Evolutionary conservation across 2,797 vertebrate species (phyloP), one percentile per base, ranked within the genome.

Genomic region (Lophura swinhoii): DNA sequence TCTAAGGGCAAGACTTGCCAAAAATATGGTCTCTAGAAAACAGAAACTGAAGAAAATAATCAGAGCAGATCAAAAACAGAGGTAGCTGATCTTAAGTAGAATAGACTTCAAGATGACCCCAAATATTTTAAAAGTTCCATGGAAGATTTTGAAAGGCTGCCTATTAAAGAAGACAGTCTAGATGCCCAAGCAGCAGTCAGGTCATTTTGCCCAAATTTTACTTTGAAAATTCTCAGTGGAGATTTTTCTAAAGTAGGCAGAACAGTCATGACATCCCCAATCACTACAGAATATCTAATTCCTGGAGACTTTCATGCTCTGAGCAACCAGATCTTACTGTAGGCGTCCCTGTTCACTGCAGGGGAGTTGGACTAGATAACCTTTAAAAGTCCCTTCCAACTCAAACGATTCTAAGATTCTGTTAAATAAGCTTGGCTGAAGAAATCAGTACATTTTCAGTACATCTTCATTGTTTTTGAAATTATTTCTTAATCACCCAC

Each of bases 1-100:
- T 80, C 66, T 84, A 84, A 92, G n/a, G 76, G 55, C 43, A 91
- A 91, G 21, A 10, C 59, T 75, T 94, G 89, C 76, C 94, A 92
- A 92, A 84, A 43, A 12, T 1, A 0, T 31, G 8, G 8, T 51
- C 41, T 85, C 59, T 87, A 83, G 63, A 85, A 91, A 87, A 72
- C 12, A 78, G 72, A 92, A 85, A 90, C n/a, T 9, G 28, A 86
- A 66, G 33, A 80, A 84, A 91, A 86, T 75, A 81, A 60, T 91
- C 31, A 78, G 24, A 82, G 4, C 4, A 44, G 16, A 56, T 69
- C 2, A 80, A 80, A 92, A 84, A 71, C 53, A 64, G 4, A 66
- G 29, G 20, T 9, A 43, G 41, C 26, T 28, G 26, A 72, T 87
- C 33, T 4, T 46, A 78, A 46, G 39, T 13, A 70, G 14, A 78